Evolutionary conservation across 2,888 invertebrate genomes (phyloP), one percentile per base, ranked within the genome.

Genomic region (Ypsolopha scabrella): DNA sequence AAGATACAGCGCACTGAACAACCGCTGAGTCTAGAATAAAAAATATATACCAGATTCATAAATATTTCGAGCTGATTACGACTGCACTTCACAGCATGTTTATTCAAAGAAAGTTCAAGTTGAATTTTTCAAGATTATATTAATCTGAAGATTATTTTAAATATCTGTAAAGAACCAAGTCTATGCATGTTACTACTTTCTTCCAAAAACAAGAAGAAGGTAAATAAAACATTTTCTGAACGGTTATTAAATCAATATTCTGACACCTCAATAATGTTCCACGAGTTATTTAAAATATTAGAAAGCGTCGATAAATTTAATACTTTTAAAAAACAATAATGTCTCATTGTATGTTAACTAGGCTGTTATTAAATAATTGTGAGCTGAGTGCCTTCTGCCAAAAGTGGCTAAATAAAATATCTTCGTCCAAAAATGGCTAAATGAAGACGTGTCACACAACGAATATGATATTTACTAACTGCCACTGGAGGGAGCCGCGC

Each of bases 361-460:
- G 7, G 24, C 24, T 0, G 13, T 43, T 43, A 43, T 14, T 14
- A 7, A 43, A 7, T 14, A 11, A 6, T n/a, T 43, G 7, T 11
- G 13, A 7, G 43, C 11, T 48, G 24, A 4, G 24, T 24, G 33
- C 33, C 10, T 33, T 13, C 9, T 3, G 24, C 11, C 41, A 41
- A 10, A n/a, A 47, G 10, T 34, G 37, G 44, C 36, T 38, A 53
- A 35, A 24, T 24, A 4, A 24, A 24, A 53, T 48, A 51, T 53
- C 37, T 39, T 13, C 53, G 41, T 45, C 52, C 56, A 55, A 56
- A 53, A 52, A 50, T 33, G 54, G 55, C 44, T 54, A 54, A 58
- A 60, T 58, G 55, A 60, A 60, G 60, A 59, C 56, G 58, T 58
- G 58, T 56, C 41, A 54, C 50, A 51, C 54, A 54, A 57, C 53